Percentiles rank a stretch among this genome's conserved stretches.
These are phyloP conservation scores for Camptogramma bilineatum DNA, from an alignment of 2,888 invertebrate species.

Conservation along the genomic window DNA sequence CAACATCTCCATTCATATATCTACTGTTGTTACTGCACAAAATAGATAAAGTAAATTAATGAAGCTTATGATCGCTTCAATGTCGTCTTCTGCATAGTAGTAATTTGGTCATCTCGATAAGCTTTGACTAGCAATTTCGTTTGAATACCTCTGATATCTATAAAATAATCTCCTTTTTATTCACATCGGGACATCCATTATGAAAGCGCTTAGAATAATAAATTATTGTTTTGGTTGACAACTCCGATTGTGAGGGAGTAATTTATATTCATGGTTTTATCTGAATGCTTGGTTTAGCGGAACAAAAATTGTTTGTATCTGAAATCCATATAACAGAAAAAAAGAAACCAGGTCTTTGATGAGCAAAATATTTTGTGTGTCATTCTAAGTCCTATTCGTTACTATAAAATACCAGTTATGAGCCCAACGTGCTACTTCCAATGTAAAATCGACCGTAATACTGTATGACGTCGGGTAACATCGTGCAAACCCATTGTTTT, in stretches of 20 bases:
- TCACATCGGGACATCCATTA: slow-evolving; percentile 24
- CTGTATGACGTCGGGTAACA: background rate
- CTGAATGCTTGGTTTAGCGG: slow-evolving; percentile 31
- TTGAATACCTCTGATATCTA: slow-evolving; percentile 10
- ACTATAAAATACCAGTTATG: background rate
- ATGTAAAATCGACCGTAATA: background rate
- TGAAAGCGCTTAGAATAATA: slow-evolving; percentile 27
- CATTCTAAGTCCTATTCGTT: background rate
- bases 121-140: slow-evolving; percentile 21
- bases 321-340: slow-evolving; percentile 13
- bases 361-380: slow-evolving; percentile 2
- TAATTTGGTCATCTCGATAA: slow-evolving; percentile 13
- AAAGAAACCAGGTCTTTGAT: slow-evolving; percentile 3
- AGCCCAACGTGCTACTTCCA: background rate
- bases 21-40: too few relatives aligned
- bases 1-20: too few relatives aligned
- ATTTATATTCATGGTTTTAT: slow-evolving; percentile 39
- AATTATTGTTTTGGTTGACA: slow-evolving; percentile 35
- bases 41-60: too few relatives aligned
- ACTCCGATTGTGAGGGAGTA: slow-evolving; percentile 33
- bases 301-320: slow-evolving; percentile 23
- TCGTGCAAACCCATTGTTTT: slow-evolving; percentile 9
- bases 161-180: slow-evolving; percentile 27
- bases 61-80: too few relatives aligned
- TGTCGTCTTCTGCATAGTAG: slow-evolving; percentile 16